These are phyloP conservation scores for Apamea anceps DNA, from an alignment of 2,888 invertebrate species.

Conservation along the genomic window DNA sequence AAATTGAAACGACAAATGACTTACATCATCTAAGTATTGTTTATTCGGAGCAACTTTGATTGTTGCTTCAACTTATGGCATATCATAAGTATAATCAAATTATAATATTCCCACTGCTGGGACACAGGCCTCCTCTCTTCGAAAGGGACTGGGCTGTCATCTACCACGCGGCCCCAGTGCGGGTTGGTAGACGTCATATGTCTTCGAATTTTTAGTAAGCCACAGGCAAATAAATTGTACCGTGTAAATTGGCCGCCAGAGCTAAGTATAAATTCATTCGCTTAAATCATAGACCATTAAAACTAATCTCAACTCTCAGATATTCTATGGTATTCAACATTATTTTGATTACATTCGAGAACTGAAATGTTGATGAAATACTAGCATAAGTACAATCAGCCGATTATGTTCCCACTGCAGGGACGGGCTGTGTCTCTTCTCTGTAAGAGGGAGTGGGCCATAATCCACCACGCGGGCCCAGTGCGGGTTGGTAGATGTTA, in stretches of 20 bases:
- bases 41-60: not conserved
- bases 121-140: too few species aligned
- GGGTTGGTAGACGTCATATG: too few species aligned
- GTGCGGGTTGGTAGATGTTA: too few species aligned
- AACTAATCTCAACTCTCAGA: not conserved
- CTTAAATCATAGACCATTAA: not conserved
- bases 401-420: not conserved
- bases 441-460: not conserved
- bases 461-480: not conserved
- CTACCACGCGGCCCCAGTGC: too few species aligned
- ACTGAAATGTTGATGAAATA: not conserved
- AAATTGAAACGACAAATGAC: not conserved
- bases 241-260: not conserved
- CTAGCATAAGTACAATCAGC: not conserved
- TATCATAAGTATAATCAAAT: not conserved
- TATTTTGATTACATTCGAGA: not conserved
- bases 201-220: not conserved
- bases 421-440: not conserved
- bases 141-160: too few species aligned
- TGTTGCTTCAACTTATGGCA: not conserved
- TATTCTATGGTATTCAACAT: too few species aligned
- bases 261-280: not conserved
- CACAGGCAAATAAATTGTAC: not conserved
- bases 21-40: not conserved
- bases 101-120: too few species aligned